These are phyloP conservation scores for Gryllus longicercus DNA, from an alignment of 2,888 invertebrate genomes.

Conservation along the genomic window DNA sequence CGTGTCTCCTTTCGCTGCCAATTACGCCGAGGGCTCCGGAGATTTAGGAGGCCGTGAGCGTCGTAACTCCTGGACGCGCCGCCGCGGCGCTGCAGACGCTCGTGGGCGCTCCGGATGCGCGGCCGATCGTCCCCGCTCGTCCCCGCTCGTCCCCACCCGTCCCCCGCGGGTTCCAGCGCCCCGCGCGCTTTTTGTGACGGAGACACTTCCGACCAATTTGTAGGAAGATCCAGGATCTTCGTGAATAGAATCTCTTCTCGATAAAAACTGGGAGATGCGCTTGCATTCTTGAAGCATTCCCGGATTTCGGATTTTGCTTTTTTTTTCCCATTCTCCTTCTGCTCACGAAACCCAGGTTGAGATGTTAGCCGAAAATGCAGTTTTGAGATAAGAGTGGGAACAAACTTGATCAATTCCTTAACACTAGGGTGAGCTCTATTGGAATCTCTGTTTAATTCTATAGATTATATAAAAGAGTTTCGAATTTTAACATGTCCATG, in stretches of 20 bases:
- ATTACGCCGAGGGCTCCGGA: background rate
- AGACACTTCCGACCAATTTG: constrained; percentile 8
- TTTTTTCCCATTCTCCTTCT: no score
- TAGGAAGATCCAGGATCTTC: constrained; percentile 17
- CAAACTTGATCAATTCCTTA: no score
- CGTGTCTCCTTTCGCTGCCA: background rate
- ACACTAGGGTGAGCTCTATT: no score
- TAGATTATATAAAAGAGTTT: no score
- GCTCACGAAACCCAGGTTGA: no score
- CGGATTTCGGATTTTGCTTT: no score
- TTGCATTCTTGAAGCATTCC: background rate
- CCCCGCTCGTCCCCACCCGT: background rate
- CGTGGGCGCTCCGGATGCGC: no score
- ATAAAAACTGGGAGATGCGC: constrained; percentile 17
- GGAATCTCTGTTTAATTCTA: no score
- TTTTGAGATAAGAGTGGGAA: no score
- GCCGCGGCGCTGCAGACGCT: background rate
- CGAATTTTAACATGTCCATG: no score
- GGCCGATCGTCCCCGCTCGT: no score
- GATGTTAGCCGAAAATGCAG: no score
- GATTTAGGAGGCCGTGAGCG: background rate
- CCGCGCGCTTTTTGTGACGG: background rate
- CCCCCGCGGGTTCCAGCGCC: background rate
- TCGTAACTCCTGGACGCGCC: background rate
- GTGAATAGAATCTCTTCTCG: background rate